Evolutionary conservation across 1,140 invertebrate genomes (phyloP).

Genomic region (Heterodera carotae): DNA sequence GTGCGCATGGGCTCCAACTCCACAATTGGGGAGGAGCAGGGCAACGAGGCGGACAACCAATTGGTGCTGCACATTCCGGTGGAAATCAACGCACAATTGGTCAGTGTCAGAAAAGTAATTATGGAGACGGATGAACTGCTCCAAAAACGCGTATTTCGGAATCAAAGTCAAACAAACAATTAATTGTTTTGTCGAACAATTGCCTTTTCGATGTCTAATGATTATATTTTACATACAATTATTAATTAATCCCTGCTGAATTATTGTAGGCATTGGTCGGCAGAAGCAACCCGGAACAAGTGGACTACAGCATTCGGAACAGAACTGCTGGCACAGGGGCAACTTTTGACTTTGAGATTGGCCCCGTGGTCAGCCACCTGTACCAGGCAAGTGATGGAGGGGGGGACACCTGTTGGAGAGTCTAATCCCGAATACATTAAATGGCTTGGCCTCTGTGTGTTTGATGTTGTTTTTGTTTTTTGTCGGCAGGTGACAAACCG

Average conservation of each 20-base stretch:
- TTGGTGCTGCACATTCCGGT: slow-evolving; percentile 56
- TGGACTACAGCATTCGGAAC: slow-evolving; percentile 54
- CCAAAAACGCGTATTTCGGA: too few relatives aligned
- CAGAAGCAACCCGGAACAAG: slow-evolving; percentile 23
- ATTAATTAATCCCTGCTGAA: too few relatives aligned
- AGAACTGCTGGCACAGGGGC: slow-evolving; percentile 49
- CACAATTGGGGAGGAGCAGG: slow-evolving; percentile 56
- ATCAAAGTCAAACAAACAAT: too few relatives aligned
- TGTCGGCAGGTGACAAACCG: slow-evolving; percentile 51
- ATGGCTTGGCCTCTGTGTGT: too few relatives aligned
- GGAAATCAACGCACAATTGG: slow-evolving; percentile 61
- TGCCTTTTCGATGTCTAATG: too few relatives aligned
- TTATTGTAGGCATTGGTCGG: slow-evolving; percentile 6
- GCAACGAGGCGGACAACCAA: slow-evolving; percentile 53
- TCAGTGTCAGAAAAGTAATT: background rate
- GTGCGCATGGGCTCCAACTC: slow-evolving; percentile 39
- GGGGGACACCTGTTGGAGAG: too few relatives aligned
- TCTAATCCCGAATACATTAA: too few relatives aligned
- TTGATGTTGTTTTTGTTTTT: slow-evolving; percentile 13
- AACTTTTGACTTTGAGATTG: slow-evolving; percentile 62
- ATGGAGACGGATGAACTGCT: too few relatives aligned
- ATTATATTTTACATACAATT: too few relatives aligned
- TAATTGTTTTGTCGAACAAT: too few relatives aligned
- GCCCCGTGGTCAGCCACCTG: slow-evolving; percentile 62
- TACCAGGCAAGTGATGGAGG: slow-evolving; percentile 48